Evolutionary conservation across 2,113 vertebrate genomes (phyloP), one percentile per base, ranked within the genome.

Genomic region (Pelobates fuscus): DNA sequence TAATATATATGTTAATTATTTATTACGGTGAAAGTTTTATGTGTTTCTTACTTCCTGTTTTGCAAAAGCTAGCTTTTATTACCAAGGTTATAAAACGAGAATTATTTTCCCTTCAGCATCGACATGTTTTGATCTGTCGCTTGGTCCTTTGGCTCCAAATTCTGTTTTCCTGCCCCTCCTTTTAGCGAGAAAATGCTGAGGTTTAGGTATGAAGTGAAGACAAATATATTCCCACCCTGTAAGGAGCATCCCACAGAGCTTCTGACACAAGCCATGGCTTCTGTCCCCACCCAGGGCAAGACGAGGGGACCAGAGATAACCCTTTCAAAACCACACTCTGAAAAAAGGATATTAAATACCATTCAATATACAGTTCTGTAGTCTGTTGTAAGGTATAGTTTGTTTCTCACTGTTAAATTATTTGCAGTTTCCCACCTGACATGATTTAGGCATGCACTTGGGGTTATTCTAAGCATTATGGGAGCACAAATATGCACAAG

Each of bases 101-200:
- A 77, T 78, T 72, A 26, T 69, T 29, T 70, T 78, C 66, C 64
- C 71, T 70, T 78, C 71, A 77, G 73, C 76, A 70, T 66, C 71
- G 49, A 60, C 59, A 58, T 73, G 54, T 70, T 74, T 79, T 43
- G 62, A 63, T 77, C 68, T 68, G 59, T 74, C 66, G 37, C 41
- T 71, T 32, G 71, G 73, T 77, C 73, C 65, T 64, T 77, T 77
- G 73, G 73, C 73, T 77, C 73, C 2, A 32, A 68, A 37, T 67
- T 37, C 32, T 77, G 71, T 79, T 80, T 78, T 73, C 32, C 52
- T 77, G 64, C 64, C 70, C 68, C 76, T 72, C 71, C 78, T 63
- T 41, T 77, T 64, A 71, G 58, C 72, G 41, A 67, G 77, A 77
- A 78, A 67, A 67, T 77, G 62, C 78, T 62, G 65, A 71, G 63